phyloP scores from a whole-genome alignment of 2,797 vertebrate species.

The Poecilia gillii region DNA sequence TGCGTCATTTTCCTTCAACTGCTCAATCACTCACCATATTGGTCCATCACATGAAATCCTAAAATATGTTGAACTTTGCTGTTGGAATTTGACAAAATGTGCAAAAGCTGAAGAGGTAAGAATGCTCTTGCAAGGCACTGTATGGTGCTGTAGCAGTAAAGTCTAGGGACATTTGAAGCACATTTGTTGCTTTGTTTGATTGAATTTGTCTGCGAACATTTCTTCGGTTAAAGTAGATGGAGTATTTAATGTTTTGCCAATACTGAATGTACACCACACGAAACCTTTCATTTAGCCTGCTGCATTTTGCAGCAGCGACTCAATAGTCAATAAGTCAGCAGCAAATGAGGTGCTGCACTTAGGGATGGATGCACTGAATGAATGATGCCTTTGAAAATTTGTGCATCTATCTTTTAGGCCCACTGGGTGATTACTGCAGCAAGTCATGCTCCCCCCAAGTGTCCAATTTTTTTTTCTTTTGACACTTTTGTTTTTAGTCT shows the following conservation, averaged over 20 bases:
- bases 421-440: neutral
- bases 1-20: neutral
- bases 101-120: neutral
- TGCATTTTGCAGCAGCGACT: slow-evolving; percentile 9
- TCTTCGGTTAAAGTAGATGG: slow-evolving; percentile 4
- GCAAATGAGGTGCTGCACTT: slow-evolving; percentile 10
- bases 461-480: neutral
- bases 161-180: slow-evolving; percentile 5
- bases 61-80: neutral
- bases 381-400: slow-evolving; percentile 17
- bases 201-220: slow-evolving; percentile 5
- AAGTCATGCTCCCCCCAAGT: neutral
- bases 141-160: slow-evolving; percentile 9
- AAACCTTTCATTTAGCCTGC: slow-evolving; percentile 24
- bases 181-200: slow-evolving; percentile 5
- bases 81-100: neutral
- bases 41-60: neutral
- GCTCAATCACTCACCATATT: neutral
- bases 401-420: slow-evolving; percentile 6
- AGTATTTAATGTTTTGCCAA: slow-evolving; percentile 17
- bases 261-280: slow-evolving; percentile 50
- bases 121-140: neutral
- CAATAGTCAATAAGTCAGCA: neutral
- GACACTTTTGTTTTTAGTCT: neutral
- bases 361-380: slow-evolving; percentile 11